These are phyloP conservation scores for Diloba caeruleocephala DNA, from an alignment of 2,888 invertebrate genomes.

Conservation along the genomic window DNA sequence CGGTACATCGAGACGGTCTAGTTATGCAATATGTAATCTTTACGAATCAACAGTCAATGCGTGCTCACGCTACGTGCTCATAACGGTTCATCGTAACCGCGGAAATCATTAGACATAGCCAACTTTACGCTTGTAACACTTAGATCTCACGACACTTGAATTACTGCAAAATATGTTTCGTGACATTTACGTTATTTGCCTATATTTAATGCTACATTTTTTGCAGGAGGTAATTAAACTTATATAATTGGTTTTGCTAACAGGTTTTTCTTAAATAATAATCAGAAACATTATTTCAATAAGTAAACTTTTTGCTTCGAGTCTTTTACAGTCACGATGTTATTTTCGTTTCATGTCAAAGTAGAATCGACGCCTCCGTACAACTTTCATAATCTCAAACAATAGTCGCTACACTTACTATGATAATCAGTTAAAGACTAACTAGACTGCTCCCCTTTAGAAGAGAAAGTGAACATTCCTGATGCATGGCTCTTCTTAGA, in stretches of 20 bases:
- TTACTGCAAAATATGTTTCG: slow-evolving; percentile 23
- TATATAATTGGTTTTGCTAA: slow-evolving; percentile 30
- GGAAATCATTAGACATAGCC: slow-evolving; percentile 70
- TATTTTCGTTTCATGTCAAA: slow-evolving; percentile 21
- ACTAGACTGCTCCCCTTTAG: slow-evolving; percentile 80
- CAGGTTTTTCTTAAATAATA: slow-evolving; percentile 10
- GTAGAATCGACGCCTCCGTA: slow-evolving; percentile 53
- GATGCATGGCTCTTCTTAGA: slow-evolving; percentile 80
- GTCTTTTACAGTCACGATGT: slow-evolving; percentile 31
- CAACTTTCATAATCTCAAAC: slow-evolving; percentile 78
- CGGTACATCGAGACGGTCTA: slow-evolving; percentile 70
- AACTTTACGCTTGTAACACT: slow-evolving; percentile 36
- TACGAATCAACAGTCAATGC: slow-evolving; percentile 76
- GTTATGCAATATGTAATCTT: slow-evolving; percentile 84
- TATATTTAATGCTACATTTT: slow-evolving; percentile 10
- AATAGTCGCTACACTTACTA: slow-evolving; percentile 81
- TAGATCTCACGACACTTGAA: slow-evolving; percentile 48
- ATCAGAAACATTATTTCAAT: slow-evolving; percentile 5
- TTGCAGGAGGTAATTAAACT: slow-evolving; percentile 28
- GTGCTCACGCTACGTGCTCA: slow-evolving; percentile 70
- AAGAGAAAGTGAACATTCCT: slow-evolving; percentile 81
- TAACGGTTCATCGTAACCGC: slow-evolving; percentile 82
- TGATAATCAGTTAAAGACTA: slow-evolving; percentile 83
- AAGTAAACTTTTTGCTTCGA: slow-evolving; percentile 28
- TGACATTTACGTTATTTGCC: slow-evolving; percentile 23